Evolutionary conservation across 2,113 vertebrate genomes (phyloP).

Genomic region (Guaruba guarouba): DNA sequence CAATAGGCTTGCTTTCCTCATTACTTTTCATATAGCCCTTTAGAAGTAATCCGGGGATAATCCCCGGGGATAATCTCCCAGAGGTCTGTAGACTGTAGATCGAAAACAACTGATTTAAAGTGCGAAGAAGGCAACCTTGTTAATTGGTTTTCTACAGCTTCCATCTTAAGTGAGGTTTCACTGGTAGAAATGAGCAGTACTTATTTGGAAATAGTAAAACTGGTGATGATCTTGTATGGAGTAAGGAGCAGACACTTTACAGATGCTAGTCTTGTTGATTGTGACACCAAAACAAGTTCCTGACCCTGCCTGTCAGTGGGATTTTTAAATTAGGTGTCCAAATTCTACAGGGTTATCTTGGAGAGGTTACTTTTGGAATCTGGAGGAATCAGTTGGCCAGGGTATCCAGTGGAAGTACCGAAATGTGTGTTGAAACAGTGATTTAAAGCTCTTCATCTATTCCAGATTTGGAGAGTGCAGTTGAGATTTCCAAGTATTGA

Average conservation of each 20-base stretch:
- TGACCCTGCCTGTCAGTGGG: accelerated
- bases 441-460: neutral
- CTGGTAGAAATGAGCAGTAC: neutral
- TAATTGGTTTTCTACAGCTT: slow-evolving; percentile 2
- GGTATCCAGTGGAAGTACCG: neutral
- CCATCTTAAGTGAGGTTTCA: neutral
- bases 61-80: neutral
- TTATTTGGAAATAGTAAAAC: neutral
- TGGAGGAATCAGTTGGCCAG: neutral
- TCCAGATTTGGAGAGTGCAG: neutral
- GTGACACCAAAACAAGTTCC: neutral
- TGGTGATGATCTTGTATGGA: neutral
- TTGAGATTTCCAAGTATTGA: neutral
- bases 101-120: neutral
- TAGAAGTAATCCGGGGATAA: slow-evolving; percentile 33
- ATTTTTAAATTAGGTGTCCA: neutral
- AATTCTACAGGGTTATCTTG: neutral
- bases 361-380: neutral
- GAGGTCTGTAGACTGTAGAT: neutral
- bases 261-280: neutral
- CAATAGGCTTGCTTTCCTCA: neutral
- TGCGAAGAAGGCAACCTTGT: neutral
- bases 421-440: neutral
- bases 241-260: neutral
- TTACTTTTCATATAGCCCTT: neutral